Conservation (phyloP, 2,113 vertebrate species). For the Ailurus styani region DNA sequence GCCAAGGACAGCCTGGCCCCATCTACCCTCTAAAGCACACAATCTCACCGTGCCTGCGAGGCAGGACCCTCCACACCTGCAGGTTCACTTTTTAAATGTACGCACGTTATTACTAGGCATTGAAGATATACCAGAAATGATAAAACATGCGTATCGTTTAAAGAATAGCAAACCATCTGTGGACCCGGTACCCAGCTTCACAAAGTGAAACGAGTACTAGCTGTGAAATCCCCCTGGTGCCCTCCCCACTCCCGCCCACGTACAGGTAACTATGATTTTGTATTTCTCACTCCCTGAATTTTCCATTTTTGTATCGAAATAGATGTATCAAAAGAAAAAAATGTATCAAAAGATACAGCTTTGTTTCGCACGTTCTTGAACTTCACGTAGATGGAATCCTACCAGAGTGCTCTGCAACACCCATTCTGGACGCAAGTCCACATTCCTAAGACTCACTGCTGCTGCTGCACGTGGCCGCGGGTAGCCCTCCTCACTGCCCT, state of each 20-base stretch:
- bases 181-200: background rate
- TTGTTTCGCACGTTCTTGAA: background rate
- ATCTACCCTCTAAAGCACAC: background rate
- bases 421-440: background rate
- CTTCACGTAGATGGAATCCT: background rate
- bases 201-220: background rate
- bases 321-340: background rate
- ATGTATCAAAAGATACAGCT: background rate
- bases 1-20: background rate
- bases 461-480: rapidly evolving
- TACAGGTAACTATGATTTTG: background rate
- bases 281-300: background rate
- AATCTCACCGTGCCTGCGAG: background rate
- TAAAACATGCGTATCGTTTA: background rate
- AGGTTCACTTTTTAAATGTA: background rate
- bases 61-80: background rate
- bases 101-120: background rate
- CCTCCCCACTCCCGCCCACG: no score
- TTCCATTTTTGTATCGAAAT: background rate
- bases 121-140: background rate
- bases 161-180: background rate
- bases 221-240: background rate
- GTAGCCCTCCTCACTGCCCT: rapidly evolving
- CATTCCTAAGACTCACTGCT: rapidly evolving
- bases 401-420: background rate